Percentiles rank a stretch among this genome's conserved stretches.
Evolutionary conservation across 2,888 invertebrate genomes (phyloP).

Genomic region (Agrilus cyanescens): DNA sequence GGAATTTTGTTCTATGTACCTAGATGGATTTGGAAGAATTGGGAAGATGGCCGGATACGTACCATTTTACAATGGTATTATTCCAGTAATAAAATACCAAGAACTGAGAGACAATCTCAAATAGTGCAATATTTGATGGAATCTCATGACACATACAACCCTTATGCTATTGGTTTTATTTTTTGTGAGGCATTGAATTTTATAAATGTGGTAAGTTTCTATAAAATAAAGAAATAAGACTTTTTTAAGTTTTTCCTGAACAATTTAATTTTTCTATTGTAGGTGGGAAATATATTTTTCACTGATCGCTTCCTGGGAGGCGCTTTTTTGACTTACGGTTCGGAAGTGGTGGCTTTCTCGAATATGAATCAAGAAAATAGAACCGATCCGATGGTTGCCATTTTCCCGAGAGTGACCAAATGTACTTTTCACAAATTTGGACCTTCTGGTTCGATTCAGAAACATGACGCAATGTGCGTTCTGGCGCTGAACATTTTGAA

Average conservation of each 20-base stretch:
- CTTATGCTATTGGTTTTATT: constrained; percentile 77
- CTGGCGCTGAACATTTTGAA: constrained; percentile 81
- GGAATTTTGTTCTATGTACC: constrained; percentile 78
- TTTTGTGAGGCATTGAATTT: constrained; percentile 77
- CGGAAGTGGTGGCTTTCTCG: constrained; percentile 71
- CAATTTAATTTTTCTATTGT: constrained; percentile 21
- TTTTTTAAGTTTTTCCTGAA: background rate
- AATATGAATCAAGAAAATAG: constrained; percentile 77
- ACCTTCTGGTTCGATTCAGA: constrained; percentile 77
- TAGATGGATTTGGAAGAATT: constrained; percentile 88
- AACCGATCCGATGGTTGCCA: constrained; percentile 74
- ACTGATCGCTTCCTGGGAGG: constrained; percentile 78
- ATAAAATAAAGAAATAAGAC: background rate
- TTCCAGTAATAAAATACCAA: constrained; percentile 56
- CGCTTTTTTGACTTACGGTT: constrained; percentile 75
- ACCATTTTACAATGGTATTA: constrained; percentile 73
- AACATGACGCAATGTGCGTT: constrained; percentile 77
- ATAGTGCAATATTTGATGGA: constrained; percentile 73
- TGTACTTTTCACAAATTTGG: constrained; percentile 87
- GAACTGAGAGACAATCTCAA: constrained; percentile 59
- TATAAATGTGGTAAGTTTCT: constrained; percentile 59
- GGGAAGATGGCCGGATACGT: constrained; percentile 80
- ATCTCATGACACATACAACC: constrained; percentile 71
- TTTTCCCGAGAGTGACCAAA: constrained; percentile 74
- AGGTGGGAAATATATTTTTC: constrained; percentile 78